A percentile compares a stretch with the other conserved stretches of the same genome.
These are phyloP conservation scores for Phaethon lepturus DNA, from an alignment of 2,113 vertebrate genomes.

Conservation along the genomic window DNA sequence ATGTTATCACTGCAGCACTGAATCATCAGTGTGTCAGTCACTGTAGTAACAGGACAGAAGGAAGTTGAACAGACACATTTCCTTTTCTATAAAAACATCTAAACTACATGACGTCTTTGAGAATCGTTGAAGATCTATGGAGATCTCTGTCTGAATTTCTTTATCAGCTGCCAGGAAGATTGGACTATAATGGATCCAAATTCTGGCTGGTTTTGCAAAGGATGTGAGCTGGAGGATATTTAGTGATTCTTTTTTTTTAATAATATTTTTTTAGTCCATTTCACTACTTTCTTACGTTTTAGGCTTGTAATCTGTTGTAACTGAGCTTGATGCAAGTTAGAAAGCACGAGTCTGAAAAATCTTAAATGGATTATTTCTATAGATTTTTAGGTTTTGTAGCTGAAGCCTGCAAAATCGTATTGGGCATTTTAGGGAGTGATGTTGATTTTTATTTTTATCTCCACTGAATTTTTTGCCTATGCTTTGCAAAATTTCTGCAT, in stretches of 20 bases:
- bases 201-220: not conserved
- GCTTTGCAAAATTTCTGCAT: not conserved
- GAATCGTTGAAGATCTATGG: not conserved
- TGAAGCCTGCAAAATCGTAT: not conserved
- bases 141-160: not conserved
- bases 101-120: not conserved
- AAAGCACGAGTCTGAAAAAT: not conserved
- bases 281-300: not conserved
- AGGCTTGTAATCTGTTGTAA: not conserved
- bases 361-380: not conserved
- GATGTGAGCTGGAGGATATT: not conserved
- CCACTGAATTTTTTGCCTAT: not conserved
- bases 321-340: not conserved
- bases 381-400: not conserved
- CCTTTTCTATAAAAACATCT: not conserved
- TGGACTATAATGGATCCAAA: not conserved
- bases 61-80: not conserved
- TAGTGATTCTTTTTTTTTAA: not conserved
- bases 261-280: not conserved
- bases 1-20: rapidly evolving
- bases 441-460: not conserved
- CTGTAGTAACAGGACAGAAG: not conserved
- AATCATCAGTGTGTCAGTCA: not conserved
- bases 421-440: not conserved
- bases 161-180: not conserved